Conservation (phyloP, 1,140 invertebrate genomes). For the Papilio machaon region DNA sequence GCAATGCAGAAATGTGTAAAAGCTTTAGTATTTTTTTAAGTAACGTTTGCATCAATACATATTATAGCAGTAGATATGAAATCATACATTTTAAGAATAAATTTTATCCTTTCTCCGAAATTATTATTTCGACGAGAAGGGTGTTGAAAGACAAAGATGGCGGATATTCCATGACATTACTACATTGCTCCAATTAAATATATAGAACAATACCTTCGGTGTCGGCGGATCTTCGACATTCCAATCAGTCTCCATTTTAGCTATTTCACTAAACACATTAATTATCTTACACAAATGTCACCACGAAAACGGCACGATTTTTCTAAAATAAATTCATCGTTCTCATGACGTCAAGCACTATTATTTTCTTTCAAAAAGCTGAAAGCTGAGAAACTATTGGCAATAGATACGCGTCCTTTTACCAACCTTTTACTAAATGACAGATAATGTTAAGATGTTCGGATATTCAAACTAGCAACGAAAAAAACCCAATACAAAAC, state of each 20-base stretch:
- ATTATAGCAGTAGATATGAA: neutral
- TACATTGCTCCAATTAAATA: slow-evolving; percentile 65
- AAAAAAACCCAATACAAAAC: neutral
- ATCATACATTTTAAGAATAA: slow-evolving; percentile 19
- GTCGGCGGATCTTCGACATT: slow-evolving; percentile 78
- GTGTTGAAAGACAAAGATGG: slow-evolving; percentile 72
- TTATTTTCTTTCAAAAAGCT: slow-evolving; percentile 53
- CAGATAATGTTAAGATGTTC: slow-evolving; percentile 21
- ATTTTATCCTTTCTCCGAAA: slow-evolving; percentile 46
- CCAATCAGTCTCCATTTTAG: slow-evolving; percentile 79
- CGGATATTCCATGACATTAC: slow-evolving; percentile 75
- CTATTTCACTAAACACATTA: slow-evolving; percentile 78
- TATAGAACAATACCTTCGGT: slow-evolving; percentile 68
- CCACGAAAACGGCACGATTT: slow-evolving; percentile 70
- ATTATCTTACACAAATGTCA: slow-evolving; percentile 71
- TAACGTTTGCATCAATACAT: neutral
- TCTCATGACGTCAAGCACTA: slow-evolving; percentile 78
- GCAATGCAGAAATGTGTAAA: slow-evolving; percentile 26
- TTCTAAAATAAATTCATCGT: slow-evolving; percentile 70
- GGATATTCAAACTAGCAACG: slow-evolving; percentile 36
- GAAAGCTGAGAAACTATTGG: slow-evolving; percentile 45
- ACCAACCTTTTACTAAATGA: slow-evolving; percentile 39
- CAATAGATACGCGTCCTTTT: slow-evolving; percentile 52
- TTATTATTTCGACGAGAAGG: slow-evolving; percentile 49
- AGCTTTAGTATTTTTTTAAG: neutral